phyloP scores from a whole-genome alignment of 2,113 vertebrate genomes.

The Pongo pygmaeus region DNA sequence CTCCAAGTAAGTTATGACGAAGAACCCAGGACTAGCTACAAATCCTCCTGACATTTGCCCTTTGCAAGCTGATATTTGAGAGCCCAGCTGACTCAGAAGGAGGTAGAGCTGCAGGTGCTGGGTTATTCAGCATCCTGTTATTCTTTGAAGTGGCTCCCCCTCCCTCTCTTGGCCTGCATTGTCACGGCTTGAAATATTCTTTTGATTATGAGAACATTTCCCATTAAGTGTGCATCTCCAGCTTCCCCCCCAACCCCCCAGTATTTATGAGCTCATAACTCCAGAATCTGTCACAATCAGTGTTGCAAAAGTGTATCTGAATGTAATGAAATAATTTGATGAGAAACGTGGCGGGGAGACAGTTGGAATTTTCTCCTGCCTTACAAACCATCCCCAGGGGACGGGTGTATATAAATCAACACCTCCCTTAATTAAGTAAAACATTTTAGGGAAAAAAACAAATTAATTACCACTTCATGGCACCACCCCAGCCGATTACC shows the following conservation, averaged over 20 bases:
- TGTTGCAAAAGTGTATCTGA: constrained; percentile 68
- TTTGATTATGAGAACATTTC: constrained; percentile 76
- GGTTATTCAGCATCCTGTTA: constrained; percentile 1
- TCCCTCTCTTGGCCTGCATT: constrained; percentile 57
- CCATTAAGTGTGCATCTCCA: constrained; percentile 74
- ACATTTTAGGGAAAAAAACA: constrained; percentile 83
- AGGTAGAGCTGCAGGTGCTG: constrained; percentile 31
- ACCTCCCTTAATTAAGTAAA: constrained; percentile 87
- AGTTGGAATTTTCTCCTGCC: constrained; percentile 65
- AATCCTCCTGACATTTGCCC: not conserved
- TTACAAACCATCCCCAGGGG: constrained; percentile 79
- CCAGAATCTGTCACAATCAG: constrained; percentile 80
- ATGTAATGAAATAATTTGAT: constrained; percentile 79
- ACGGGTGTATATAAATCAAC: constrained; percentile 83
- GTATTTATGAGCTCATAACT: constrained; percentile 85
- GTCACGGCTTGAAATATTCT: constrained; percentile 79
- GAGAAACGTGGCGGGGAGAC: constrained; percentile 74
- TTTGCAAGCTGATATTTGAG: not conserved
- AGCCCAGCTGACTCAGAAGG: not conserved
- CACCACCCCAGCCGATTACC: constrained; percentile 81
- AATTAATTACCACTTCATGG: constrained; percentile 86
- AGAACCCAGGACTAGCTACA: not conserved
- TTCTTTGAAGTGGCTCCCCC: not conserved
- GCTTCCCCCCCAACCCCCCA: not conserved
- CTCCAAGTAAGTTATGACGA: constrained; percentile 7